phyloP scores from a whole-genome alignment of 2,888 invertebrate species.

The Heliconius hortense region DNA sequence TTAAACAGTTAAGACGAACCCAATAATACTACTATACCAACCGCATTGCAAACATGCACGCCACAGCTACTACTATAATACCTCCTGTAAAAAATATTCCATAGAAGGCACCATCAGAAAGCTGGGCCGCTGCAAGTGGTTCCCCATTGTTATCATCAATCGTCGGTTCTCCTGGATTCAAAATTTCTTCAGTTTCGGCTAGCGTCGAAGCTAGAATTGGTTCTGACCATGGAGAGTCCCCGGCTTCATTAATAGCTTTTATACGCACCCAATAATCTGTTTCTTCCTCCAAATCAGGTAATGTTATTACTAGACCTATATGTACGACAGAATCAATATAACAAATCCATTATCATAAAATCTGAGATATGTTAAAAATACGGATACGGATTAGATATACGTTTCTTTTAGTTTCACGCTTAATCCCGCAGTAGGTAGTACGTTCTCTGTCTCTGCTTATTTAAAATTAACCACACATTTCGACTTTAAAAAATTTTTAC shows the following conservation, averaged over 20 bases:
- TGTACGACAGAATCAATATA: not conserved
- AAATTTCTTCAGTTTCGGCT: constrained; percentile 34
- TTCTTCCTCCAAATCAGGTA: constrained; percentile 53
- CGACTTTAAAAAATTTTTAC: too few species aligned
- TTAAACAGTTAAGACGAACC: not conserved
- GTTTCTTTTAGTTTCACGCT: too few species aligned
- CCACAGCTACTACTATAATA: constrained; percentile 56
- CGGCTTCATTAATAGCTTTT: constrained; percentile 56
- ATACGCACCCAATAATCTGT: constrained; percentile 62
- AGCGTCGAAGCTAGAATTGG: constrained; percentile 48
- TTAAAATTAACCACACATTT: not conserved
- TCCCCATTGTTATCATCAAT: constrained; percentile 28
- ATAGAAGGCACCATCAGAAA: constrained; percentile 53
- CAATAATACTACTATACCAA: constrained; percentile 48
- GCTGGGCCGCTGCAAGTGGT: constrained; percentile 33
- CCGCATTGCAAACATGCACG: constrained; percentile 59
- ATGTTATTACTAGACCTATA: constrained; percentile 49
- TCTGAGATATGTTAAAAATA: not conserved
- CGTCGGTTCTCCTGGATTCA: constrained; percentile 36
- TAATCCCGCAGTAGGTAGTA: too few species aligned
- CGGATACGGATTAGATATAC: too few species aligned
- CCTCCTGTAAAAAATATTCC: constrained; percentile 65
- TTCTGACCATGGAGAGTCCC: constrained; percentile 60
- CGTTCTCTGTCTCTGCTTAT: not conserved
- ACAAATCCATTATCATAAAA: not conserved